Base-by-base conservation (phyloP, 1,140 invertebrate species). In the Proales similis region DNA sequence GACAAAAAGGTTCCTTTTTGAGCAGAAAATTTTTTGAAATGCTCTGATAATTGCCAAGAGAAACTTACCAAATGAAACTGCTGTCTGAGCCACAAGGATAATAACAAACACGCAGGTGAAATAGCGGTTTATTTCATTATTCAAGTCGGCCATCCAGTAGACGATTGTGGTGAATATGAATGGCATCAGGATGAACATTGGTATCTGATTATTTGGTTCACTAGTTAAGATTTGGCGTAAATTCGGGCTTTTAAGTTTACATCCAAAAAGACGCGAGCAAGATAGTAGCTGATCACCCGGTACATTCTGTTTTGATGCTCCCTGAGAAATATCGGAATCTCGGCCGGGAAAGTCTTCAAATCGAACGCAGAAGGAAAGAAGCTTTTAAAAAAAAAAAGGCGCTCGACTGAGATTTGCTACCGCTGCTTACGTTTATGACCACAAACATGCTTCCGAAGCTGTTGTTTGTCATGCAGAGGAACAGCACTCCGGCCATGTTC, bases 61-160 rank as follows among this genome's bases (percentile, higher is more conserved):
- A 47, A 62, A 62, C 14, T 30, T 62, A 87, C 90, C 90, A 71
- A 93, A 92, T 6, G 89, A 91, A 2, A 86, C 86, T 11, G 88
- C 86, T 9, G 87, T 86, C 72, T 93, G 91, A 3, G 88, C 85
- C 11, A 93, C 85, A 1, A 95, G 76, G 4, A 85, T 80, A 1
- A 88, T 80, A 48, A 92, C 80, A 0, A 80, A 81, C 36, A 82
- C 77, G 11, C 86, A 82, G 11, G 85, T 81, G 38, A 90, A 80
- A 73, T 89, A 95, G 57, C 78, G 70, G 0, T 82, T 71, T 0
- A 81, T 79, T 0, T 84, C 80, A 38, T 36, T 38, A 29, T 39
- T 77, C 70, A 88, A 75, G 64, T 86, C 86, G 5, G 84, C 80
- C 32, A 90, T 75, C 81, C 83, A 92, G 77, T 96, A 97, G 3